Evolutionary conservation across 1,140 invertebrate genomes (phyloP).

Genomic region (Thaumetopoea pityocampa): DNA sequence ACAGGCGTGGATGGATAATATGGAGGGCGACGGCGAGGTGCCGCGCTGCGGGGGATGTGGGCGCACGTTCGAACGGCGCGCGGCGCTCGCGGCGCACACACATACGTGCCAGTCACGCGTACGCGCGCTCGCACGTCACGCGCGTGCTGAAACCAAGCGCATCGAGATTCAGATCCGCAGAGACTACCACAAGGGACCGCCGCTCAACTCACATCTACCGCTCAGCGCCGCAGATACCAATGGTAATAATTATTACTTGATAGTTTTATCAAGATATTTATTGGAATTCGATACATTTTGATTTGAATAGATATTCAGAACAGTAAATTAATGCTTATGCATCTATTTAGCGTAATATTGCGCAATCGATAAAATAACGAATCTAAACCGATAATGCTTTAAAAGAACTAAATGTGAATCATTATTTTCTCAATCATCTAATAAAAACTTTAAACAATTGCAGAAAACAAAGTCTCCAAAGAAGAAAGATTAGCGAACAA

Average conservation of each 20-base stretch:
- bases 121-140: conserved; percentile 32
- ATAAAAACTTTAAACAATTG: too few species aligned
- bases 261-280: background rate
- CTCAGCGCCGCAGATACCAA: conserved; percentile 21
- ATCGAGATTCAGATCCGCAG: conserved; percentile 62
- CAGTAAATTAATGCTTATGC: too few species aligned
- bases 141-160: conserved; percentile 31
- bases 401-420: too few species aligned
- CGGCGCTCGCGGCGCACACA: conserved; percentile 80
- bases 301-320: too few species aligned
- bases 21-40: conserved; percentile 75
- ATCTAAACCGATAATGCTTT: too few species aligned
- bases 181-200: conserved; percentile 54
- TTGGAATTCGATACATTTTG: background rate
- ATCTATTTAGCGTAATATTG: too few species aligned
- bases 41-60: conserved; percentile 82
- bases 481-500: conserved; percentile 1
- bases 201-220: conserved; percentile 6
- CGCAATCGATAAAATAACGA: too few species aligned
- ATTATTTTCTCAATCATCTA: too few species aligned
- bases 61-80: conserved; percentile 80
- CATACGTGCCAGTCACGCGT: conserved; percentile 74
- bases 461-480: conserved; percentile 20
- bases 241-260: conserved; percentile 20
- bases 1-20: conserved; percentile 78